Conservation (phyloP, 2,888 invertebrate genomes). For the Rhamphomyia laevipes region DNA sequence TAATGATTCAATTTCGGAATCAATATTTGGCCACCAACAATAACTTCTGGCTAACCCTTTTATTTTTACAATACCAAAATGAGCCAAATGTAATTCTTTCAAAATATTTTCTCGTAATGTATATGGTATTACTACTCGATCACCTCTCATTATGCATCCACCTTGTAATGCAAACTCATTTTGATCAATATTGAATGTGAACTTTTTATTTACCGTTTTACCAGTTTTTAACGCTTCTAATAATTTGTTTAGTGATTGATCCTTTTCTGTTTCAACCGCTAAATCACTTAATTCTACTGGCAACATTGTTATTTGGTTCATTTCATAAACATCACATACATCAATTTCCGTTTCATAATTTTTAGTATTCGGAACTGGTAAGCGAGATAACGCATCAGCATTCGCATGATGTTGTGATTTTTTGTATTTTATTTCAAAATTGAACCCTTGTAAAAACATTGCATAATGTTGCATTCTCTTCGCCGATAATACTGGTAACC, state of each 20-base stretch:
- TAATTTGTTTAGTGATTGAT: not conserved
- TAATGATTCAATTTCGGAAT: too few species aligned
- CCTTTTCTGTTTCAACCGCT: not conserved
- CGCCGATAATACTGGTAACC: conserved; percentile 12
- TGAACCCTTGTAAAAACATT: conserved; percentile 10
- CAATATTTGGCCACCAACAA: too few species aligned
- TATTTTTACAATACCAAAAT: too few species aligned
- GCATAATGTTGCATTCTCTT: too few species aligned
- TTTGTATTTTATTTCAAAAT: conserved; percentile 10
- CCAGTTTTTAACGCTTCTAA: not conserved
- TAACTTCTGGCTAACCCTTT: too few species aligned
- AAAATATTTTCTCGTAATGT: conserved; percentile 11
- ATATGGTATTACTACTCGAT: conserved; percentile 14
- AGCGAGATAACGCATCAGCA: too few species aligned
- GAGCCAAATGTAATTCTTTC: conserved; percentile 12
- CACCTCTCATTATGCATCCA: conserved; percentile 10
- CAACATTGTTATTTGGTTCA: not conserved
- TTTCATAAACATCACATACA: conserved; percentile 10
- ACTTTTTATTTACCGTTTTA: not conserved
- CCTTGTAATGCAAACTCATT: conserved; percentile 2
- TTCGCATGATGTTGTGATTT: conserved; percentile 6
- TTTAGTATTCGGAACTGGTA: conserved; percentile 4
- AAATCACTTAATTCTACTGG: not conserved
- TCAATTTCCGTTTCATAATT: not conserved
- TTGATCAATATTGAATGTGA: not conserved